Percentiles rank a stretch among this genome's conserved stretches.
Conservation (phyloP, 2,888 invertebrate species). For the Epinotia bilunana region DNA sequence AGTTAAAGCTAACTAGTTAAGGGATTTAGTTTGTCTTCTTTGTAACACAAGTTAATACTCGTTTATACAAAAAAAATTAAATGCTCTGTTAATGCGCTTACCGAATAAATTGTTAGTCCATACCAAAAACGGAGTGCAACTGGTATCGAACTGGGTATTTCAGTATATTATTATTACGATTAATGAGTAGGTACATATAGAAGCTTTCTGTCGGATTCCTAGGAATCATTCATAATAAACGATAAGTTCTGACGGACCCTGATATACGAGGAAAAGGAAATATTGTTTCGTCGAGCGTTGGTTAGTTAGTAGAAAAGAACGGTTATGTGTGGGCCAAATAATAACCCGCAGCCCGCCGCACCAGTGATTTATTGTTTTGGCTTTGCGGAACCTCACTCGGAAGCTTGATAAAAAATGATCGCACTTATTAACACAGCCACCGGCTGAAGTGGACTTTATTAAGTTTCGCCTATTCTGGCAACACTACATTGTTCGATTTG, state of each 20-base stretch:
- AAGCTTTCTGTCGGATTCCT: conserved; percentile 54
- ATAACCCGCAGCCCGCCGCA: conserved; percentile 74
- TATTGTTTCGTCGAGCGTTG: conserved; percentile 65
- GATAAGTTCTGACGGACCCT: conserved; percentile 57
- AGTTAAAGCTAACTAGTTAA: too few species aligned
- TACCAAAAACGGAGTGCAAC: background rate
- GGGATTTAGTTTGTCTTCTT: too few species aligned
- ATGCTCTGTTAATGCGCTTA: too few species aligned
- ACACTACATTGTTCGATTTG: conserved; percentile 12
- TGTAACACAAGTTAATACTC: too few species aligned
- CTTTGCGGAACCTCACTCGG: conserved; percentile 79
- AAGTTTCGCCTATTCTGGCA: conserved; percentile 65
- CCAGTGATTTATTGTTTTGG: conserved; percentile 80
- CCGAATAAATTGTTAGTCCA: background rate
- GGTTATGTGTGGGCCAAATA: conserved; percentile 73
- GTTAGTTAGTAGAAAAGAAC: conserved; percentile 75
- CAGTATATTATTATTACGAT: background rate
- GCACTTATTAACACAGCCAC: conserved; percentile 78
- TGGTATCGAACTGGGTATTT: background rate
- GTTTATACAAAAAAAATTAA: too few species aligned
- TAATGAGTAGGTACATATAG: background rate
- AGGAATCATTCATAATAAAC: conserved; percentile 75
- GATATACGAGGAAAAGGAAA: conserved; percentile 65
- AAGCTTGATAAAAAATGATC: conserved; percentile 81
- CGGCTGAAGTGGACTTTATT: conserved; percentile 72